Evolutionary conservation across 2,888 invertebrate genomes (phyloP).

Genomic region (Leuctra nigra): DNA sequence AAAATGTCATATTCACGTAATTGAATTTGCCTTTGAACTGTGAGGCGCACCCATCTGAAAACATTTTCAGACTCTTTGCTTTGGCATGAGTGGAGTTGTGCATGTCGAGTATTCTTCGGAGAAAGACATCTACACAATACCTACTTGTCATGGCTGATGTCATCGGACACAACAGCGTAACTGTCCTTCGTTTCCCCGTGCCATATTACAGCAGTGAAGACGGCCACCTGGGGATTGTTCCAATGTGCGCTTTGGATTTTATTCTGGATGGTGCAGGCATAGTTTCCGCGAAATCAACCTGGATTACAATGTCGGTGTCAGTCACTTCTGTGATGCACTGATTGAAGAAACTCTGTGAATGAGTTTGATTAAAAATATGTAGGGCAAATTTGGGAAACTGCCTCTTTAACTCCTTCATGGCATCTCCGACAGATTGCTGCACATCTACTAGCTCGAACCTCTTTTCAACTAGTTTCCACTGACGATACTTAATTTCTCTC

Average conservation of each 20-base stretch:
- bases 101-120: background rate
- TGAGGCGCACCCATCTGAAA: slow-evolving; percentile 1
- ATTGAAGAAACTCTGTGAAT: too few relatives aligned
- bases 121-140: background rate
- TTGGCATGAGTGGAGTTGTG: background rate
- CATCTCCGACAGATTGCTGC: too few relatives aligned
- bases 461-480: too few relatives aligned
- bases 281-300: slow-evolving; percentile 17
- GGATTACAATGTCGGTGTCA: background rate
- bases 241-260: slow-evolving; percentile 17
- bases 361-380: too few relatives aligned
- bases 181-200: background rate
- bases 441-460: too few relatives aligned
- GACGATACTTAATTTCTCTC: too few relatives aligned
- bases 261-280: slow-evolving; percentile 10
- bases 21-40: background rate
- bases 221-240: slow-evolving; percentile 4
- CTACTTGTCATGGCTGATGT: background rate
- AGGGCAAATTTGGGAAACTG: too few relatives aligned
- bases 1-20: background rate
- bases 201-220: slow-evolving; percentile 4
- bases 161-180: background rate
- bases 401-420: too few relatives aligned
- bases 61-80: background rate
- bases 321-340: too few relatives aligned